These are phyloP conservation scores for Ciconia nigra DNA, from an alignment of 2,797 vertebrate species.

Conservation along the genomic window DNA sequence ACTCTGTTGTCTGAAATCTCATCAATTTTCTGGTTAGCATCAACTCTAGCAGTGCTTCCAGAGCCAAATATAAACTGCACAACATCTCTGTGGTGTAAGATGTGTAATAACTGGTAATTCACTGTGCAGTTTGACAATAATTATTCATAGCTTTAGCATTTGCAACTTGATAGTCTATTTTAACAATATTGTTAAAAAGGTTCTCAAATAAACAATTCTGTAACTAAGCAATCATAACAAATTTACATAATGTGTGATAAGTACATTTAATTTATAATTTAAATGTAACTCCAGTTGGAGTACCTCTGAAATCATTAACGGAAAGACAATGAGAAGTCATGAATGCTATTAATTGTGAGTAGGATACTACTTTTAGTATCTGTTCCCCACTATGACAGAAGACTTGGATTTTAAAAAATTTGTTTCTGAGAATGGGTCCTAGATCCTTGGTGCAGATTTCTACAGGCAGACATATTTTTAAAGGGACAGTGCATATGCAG, in stretches of 20 bases:
- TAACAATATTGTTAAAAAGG: conserved; percentile 10
- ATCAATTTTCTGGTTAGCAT: neutral
- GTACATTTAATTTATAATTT: conserved; percentile 61
- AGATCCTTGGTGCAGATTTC: neutral
- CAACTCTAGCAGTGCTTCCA: conserved; percentile 1
- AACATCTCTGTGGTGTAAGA: neutral
- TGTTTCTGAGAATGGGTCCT: neutral
- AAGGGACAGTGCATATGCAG: neutral
- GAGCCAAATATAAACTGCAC: neutral
- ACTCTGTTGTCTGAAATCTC: neutral
- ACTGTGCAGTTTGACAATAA: neutral
- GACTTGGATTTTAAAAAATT: neutral
- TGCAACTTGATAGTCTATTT: conserved; percentile 48
- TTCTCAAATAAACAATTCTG: conserved; percentile 54
- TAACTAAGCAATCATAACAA: conserved; percentile 36
- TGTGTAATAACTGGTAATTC: conserved; percentile 25
- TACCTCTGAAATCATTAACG: conserved; percentile 42
- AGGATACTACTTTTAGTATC: conserved; percentile 4
- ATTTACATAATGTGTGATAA: conserved; percentile 31
- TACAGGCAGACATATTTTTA: neutral
- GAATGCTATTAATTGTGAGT: conserved; percentile 39
- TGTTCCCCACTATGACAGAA: neutral
- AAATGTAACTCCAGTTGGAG: conserved; percentile 5
- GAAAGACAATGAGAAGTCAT: conserved; percentile 30
- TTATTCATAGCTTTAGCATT: conserved; percentile 44